Evolutionary conservation across 2,797 vertebrate genomes (phyloP).

Genomic region (Aratinga solstitialis): DNA sequence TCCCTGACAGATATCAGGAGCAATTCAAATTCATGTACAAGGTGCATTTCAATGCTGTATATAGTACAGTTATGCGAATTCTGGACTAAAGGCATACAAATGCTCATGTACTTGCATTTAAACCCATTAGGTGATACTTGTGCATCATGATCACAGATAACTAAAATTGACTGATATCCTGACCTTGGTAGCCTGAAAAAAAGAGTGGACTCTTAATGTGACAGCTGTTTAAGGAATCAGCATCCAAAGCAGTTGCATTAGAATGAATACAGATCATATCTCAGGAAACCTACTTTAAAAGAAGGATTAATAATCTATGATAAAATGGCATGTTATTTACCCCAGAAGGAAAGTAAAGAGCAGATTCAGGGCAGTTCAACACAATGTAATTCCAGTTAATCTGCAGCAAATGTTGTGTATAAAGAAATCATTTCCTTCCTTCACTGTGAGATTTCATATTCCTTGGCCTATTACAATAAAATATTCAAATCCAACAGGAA

Average conservation of each 20-base stretch:
- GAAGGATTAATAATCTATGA: background rate
- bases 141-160: background rate
- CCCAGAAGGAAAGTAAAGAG: background rate
- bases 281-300: conserved; percentile 24
- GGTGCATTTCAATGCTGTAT: background rate
- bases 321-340: background rate
- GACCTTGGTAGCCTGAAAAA: background rate
- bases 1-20: background rate
- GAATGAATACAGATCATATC: background rate
- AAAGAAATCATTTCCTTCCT: background rate
- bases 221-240: background rate
- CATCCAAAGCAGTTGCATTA: background rate
- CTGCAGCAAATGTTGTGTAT: background rate
- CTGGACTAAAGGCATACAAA: background rate
- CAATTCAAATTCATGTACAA: background rate
- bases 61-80: background rate
- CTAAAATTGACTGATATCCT: background rate
- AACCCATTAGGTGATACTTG: background rate
- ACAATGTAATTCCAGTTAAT: background rate
- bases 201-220: background rate
- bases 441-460: background rate
- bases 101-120: background rate
- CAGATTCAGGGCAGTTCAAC: background rate
- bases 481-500: background rate
- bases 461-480: background rate